These are phyloP conservation scores for Palythoa grandiflora DNA, from an alignment of 92 coral and sea anemone species.

Conservation along the genomic window DNA sequence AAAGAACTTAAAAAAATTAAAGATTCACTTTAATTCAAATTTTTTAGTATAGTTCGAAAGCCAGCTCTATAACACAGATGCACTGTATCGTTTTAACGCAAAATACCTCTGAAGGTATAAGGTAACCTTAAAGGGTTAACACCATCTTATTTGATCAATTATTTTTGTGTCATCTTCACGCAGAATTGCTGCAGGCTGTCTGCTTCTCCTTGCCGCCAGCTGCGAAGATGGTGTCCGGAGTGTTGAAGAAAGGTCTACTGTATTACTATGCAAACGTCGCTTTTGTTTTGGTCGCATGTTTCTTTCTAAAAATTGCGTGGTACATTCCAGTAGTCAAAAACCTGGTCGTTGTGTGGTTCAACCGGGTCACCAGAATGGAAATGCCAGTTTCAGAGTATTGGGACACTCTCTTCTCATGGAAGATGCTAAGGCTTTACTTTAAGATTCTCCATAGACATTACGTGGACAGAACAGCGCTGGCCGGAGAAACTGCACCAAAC, in stretches of 20 bases:
- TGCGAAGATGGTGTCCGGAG: too few species aligned
- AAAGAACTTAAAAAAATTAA: too few species aligned
- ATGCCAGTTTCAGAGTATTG: slow-evolving; percentile 61
- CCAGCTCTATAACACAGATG: too few species aligned
- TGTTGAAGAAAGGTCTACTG: not conserved
- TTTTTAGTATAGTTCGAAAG: too few species aligned
- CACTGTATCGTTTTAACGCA: too few species aligned
- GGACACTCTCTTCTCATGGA: slow-evolving; percentile 60
- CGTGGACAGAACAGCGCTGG: slow-evolving; percentile 58
- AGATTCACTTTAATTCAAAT: too few species aligned
- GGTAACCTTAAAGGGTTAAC: too few species aligned
- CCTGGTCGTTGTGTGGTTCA: slow-evolving; percentile 47
- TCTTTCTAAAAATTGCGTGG: slow-evolving; percentile 8
- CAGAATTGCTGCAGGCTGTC: too few species aligned
- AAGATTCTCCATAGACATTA: slow-evolving; percentile 40
- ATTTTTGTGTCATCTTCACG: too few species aligned
- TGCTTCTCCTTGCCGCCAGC: too few species aligned
- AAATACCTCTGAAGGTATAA: too few species aligned
- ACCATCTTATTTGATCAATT: too few species aligned
- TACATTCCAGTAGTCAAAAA: slow-evolving; percentile 55
- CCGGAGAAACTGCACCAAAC: slow-evolving; percentile 69
- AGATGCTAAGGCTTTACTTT: slow-evolving; percentile 46
- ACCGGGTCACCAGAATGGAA: slow-evolving; percentile 38
- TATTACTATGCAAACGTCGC: slow-evolving; percentile 10
- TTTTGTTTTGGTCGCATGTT: not conserved